Evolutionary conservation across 1,140 invertebrate species (phyloP), one percentile per base, ranked within the genome.

Genomic region (Scaptomyza graminum): DNA sequence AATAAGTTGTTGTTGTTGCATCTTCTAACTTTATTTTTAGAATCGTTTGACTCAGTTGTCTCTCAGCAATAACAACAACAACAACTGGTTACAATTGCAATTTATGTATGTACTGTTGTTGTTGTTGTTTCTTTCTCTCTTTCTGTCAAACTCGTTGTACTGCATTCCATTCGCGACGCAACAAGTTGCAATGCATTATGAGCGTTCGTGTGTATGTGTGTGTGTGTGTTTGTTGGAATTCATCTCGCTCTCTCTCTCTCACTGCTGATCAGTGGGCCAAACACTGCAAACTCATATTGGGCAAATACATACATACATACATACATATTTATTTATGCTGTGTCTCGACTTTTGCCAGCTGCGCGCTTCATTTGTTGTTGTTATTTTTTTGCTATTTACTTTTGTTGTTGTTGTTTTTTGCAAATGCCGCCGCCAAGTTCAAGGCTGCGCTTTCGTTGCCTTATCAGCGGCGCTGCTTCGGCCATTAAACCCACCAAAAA

Each of bases 21-120:
- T 79, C 74, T 79, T 64, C 41, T 41, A 39, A n/a, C 60, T 71
- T 83, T 83, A 83, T 83, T 84, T 83, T 68, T 83, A 84, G 79
- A 83, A 72, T 56, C 41, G 49, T 37, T 56, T 60, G 22, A 34
- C 57, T 59, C 25, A 59, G 50, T 69, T 52, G 47, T 49, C 61
- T 55, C n/a, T 44, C 34, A n/a, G 15, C 15, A 68, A 34, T 72
- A 65, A 72, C 67, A 76, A 59, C 60, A 67, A 50, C 52, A 59
- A 28, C 57, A 62, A 60, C 57, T 74, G 65, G 59, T 66, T 66
- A 49, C 65, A 68, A 68, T 74, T 74, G 66, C 52, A 63, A 69
- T 74, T 74, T 63, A 62, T 69, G 71, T 69, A 34, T 34, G 31
- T 34, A 62, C 59, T 69, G 18, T 50, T 47, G 59, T 44, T 39